Evolutionary conservation across 92 coral and sea anemone species (phyloP).

Genomic region (Micromussa lordhowensis): DNA sequence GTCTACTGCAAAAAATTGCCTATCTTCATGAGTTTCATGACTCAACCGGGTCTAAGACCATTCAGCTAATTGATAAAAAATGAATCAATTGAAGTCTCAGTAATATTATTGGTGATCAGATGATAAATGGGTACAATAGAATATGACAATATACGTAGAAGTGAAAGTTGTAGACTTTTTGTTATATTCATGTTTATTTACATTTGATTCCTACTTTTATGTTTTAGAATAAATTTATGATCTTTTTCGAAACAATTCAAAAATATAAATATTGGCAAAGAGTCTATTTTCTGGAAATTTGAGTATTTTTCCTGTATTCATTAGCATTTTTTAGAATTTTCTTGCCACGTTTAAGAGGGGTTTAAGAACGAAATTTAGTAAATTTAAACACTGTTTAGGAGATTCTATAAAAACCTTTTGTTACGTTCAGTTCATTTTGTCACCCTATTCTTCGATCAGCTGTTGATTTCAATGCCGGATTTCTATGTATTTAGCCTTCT

Average conservation of each 20-base stretch:
- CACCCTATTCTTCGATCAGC: neutral
- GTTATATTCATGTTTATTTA: neutral
- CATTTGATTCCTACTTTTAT: neutral
- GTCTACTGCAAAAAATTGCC: too few relatives aligned
- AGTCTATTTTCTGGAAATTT: neutral
- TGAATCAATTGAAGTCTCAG: neutral
- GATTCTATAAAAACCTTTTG: neutral
- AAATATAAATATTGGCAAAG: neutral
- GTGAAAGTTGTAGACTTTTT: neutral
- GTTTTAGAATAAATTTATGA: neutral
- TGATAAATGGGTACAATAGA: neutral
- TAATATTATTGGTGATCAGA: neutral
- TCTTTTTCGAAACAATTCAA: neutral
- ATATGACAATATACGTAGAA: neutral
- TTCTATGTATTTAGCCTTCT: neutral
- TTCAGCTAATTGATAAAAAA: neutral
- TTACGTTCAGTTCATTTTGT: neutral
- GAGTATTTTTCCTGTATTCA: neutral
- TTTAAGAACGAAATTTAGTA: neutral
- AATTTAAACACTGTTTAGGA: neutral
- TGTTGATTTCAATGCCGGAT: neutral
- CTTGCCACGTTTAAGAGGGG: neutral
- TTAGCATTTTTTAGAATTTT: neutral
- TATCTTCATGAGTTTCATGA: neutral
- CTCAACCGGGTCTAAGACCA: neutral